Evolutionary conservation across 1,140 invertebrate species (phyloP).

Genomic region (Heliconius melpomene): DNA sequence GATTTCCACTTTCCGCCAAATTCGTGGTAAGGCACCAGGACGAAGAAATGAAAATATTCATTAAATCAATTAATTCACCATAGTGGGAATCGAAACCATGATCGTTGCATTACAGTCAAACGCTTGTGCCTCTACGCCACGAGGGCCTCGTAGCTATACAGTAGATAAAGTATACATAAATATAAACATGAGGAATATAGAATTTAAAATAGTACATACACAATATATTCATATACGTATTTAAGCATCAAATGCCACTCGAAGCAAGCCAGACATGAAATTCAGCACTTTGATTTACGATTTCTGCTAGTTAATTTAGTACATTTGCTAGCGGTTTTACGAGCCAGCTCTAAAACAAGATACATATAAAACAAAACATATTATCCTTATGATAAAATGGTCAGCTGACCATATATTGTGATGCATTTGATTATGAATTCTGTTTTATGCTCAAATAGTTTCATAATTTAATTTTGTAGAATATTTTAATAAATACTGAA

Average conservation of each 20-base stretch:
- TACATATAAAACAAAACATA: constrained; percentile 13
- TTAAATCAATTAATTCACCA: no score
- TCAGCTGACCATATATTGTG: constrained; percentile 10
- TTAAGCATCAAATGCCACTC: constrained; percentile 22
- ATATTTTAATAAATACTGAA: no score
- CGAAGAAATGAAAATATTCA: no score
- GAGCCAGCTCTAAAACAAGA: constrained; percentile 18
- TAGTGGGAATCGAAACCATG: no score
- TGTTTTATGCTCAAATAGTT: background rate
- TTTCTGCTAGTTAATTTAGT: constrained; percentile 27
- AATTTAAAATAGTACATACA: background rate
- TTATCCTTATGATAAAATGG: constrained; percentile 10
- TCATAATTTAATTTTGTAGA: background rate
- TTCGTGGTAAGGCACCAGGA: no score
- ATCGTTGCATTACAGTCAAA: no score
- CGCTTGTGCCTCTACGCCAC: no score
- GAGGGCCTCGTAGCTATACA: no score
- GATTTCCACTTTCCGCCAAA: no score
- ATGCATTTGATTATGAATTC: background rate
- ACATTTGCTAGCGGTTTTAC: constrained; percentile 13
- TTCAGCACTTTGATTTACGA: constrained; percentile 32
- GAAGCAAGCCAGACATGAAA: constrained; percentile 29
- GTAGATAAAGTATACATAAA: no score
- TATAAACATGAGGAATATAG: background rate
- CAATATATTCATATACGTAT: constrained; percentile 12